Percentiles rank a stretch among this genome's conserved stretches.
Conservation (phyloP, 2,797 vertebrate genomes). For the Acanthopagrus latus region DNA sequence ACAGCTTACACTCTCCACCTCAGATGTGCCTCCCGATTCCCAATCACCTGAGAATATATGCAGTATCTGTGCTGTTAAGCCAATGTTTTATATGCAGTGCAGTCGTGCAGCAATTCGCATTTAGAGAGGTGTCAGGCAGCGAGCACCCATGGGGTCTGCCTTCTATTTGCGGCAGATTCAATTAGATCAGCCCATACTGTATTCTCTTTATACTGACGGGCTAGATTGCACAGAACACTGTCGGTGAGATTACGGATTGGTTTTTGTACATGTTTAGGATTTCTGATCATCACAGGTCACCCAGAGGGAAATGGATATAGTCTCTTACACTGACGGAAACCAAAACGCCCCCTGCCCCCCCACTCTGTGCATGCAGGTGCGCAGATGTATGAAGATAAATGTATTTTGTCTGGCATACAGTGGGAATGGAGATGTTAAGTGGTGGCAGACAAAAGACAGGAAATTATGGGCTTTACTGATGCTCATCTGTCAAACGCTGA, state of each 20-base stretch:
- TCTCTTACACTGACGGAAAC: not conserved
- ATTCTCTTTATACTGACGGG: constrained; percentile 49
- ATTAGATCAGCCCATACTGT: constrained; percentile 62
- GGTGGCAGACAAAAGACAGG: not conserved
- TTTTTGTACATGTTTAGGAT: constrained; percentile 45
- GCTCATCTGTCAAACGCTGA: constrained; percentile 10
- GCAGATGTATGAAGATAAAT: not conserved
- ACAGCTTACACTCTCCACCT: constrained; percentile 57
- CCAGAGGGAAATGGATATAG: constrained; percentile 7
- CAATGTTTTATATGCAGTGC: constrained; percentile 70
- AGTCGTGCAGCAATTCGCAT: constrained; percentile 58
- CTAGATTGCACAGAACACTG: constrained; percentile 10
- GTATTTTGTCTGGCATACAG: not conserved
- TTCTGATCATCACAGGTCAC: constrained; percentile 45
- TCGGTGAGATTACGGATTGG: constrained; percentile 38
- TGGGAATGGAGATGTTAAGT: not conserved
- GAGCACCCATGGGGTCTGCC: constrained; percentile 35
- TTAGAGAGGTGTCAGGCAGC: constrained; percentile 62
- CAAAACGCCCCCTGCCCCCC: not conserved
- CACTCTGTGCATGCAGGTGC: not conserved
- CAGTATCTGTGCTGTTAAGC: constrained; percentile 52
- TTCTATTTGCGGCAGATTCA: constrained; percentile 65
- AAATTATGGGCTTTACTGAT: constrained; percentile 15
- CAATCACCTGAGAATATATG: constrained; percentile 60
- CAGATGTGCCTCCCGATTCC: constrained; percentile 50